A percentile compares a stretch with the other conserved stretches of the same genome.
Evolutionary conservation across 2,888 invertebrate species (phyloP).

Genomic region (Protonemura montana): DNA sequence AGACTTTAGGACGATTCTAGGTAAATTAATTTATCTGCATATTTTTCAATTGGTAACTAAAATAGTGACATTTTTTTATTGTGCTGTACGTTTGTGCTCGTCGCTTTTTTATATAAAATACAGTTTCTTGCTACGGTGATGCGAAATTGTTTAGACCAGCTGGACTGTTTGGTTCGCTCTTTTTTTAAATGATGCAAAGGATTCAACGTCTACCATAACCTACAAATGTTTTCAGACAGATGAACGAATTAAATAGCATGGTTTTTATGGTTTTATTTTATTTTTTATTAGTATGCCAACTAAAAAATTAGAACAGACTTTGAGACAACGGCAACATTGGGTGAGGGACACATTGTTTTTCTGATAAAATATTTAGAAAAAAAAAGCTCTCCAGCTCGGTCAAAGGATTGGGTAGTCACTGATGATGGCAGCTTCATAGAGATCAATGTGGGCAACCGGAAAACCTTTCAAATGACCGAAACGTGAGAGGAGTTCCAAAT

Average conservation of each 20-base stretch:
- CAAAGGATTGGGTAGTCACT: neutral
- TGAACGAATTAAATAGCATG: neutral
- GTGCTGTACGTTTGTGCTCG: no score
- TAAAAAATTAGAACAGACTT: neutral
- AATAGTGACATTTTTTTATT: no score
- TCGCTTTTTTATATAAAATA: no score
- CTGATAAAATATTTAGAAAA: neutral
- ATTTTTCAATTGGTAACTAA: no score
- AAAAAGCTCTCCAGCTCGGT: neutral
- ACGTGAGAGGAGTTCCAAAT: slow-evolving; percentile 30
- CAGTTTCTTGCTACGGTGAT: no score
- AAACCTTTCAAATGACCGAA: neutral
- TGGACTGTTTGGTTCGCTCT: neutral
- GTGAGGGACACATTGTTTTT: neutral
- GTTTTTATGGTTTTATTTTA: neutral
- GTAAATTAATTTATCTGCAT: no score
- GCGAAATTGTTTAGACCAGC: neutral
- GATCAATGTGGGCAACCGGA: neutral
- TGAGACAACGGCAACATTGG: neutral
- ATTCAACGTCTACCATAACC: neutral
- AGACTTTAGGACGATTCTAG: no score
- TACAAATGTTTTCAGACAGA: neutral
- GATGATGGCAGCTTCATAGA: neutral
- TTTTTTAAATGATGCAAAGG: neutral
- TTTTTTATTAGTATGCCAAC: neutral